Evolutionary conservation across 2,888 invertebrate species (phyloP), one percentile per base, ranked within the genome.

Genomic region (Nephrotoma flavescens): DNA sequence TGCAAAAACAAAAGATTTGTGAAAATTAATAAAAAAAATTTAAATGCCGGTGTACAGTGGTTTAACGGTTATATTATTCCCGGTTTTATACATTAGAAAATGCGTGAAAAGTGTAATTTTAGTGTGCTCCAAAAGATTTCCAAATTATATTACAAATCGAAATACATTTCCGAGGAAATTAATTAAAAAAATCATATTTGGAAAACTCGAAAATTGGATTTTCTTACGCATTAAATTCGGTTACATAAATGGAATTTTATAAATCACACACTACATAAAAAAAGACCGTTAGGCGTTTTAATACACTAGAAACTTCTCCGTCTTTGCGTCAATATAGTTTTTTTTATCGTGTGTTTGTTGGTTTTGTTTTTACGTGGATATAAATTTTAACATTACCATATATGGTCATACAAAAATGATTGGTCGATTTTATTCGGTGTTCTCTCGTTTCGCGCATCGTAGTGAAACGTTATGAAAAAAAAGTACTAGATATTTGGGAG

Each of bases 321-420:
- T 44, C 15, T 85, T 9, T 44, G 19, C 42, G 44, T 85, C 42
- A 42, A 85, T 85, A 45, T 1, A 7, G 15, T 85, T 45, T 45
- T 85, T 42, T 45, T 44, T 85, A 45, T 85, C 11, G 6, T 85
- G 15, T 42, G 7, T n/a, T n/a, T 42, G n/a, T 42, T 7, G n/a
- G n/a, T 84, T 84, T 84, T 86, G n/a, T 12, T 86, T 86, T 57
- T 52, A 86, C 57, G 86, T 86, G 86, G 52, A 86, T 57, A 86
- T 86, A 44, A 41, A 57, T 86, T 41, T 86, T 44, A 86, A 86
- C 85, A 88, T 88, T 88, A 87, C 88, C 88, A 87, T 88, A 86
- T 88, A 88, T 87, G 88, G 88, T 87, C 87, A 88, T 86, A 88
- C 86, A 86, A 57, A 86, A 57, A 41, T 42, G 57, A 86, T 86